phyloP scores from a whole-genome alignment of 2,113 vertebrate species.

The Xiphophorus couchianus region DNA sequence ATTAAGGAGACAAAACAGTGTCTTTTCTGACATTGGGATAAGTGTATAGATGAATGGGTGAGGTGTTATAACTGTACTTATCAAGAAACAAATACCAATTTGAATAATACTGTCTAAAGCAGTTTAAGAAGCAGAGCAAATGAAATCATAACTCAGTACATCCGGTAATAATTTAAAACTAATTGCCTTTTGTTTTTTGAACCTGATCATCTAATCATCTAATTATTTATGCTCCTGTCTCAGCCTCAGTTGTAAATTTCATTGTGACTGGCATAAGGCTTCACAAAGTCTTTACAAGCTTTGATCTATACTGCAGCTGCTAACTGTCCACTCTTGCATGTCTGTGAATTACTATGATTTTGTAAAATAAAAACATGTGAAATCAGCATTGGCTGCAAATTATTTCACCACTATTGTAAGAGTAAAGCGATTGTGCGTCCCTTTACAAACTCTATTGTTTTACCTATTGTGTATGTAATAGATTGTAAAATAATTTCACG shows the following conservation, averaged over 20 bases:
- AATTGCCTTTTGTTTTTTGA: background rate
- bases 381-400: background rate
- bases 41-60: background rate
- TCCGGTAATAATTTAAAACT: background rate
- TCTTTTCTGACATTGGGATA: background rate
- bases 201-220: background rate
- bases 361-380: background rate
- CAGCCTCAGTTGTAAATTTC: background rate
- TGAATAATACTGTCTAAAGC: too few relatives aligned
- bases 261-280: background rate
- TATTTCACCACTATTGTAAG: background rate
- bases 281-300: background rate
- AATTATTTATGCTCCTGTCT: background rate
- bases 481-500: too few relatives aligned
- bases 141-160: background rate
- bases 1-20: background rate
- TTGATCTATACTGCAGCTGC: background rate
- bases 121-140: background rate
- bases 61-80: background rate
- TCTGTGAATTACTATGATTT: too few relatives aligned
- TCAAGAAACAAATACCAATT: too few relatives aligned
- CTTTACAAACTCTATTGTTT: too few relatives aligned
- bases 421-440: too few relatives aligned
- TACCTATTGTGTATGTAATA: background rate
- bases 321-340: background rate